Conservation (phyloP, 2,797 vertebrate species). For the Sebastes taczanowskii region DNA sequence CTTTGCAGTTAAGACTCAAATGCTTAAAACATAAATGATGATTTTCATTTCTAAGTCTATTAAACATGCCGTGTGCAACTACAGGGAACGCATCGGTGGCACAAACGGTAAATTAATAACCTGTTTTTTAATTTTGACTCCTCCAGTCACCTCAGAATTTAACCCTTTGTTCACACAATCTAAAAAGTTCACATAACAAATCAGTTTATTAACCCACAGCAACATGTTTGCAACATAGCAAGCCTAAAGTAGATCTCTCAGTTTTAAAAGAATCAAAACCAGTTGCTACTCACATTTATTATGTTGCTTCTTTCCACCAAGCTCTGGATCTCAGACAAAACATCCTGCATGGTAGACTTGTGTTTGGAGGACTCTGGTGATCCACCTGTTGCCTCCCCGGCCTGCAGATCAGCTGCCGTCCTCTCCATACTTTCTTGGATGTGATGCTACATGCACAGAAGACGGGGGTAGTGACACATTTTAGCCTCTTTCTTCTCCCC, state of each 20-base stretch:
- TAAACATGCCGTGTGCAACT: background rate
- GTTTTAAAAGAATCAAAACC: too few relatives aligned
- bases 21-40: background rate
- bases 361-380: background rate
- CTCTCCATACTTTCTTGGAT: slow-evolving; percentile 41
- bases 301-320: slow-evolving; percentile 65
- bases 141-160: background rate
- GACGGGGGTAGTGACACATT: slow-evolving; percentile 45
- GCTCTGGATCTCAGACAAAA: slow-evolving; percentile 65
- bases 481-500: slow-evolving; percentile 2
- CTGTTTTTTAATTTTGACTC: background rate
- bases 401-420: slow-evolving; percentile 1
- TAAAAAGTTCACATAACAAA: background rate
- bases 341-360: slow-evolving; percentile 56
- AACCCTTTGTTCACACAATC: background rate
- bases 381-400: slow-evolving; percentile 23
- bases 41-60: background rate
- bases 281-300: slow-evolving; percentile 72
- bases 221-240: background rate
- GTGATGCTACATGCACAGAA: slow-evolving; percentile 42
- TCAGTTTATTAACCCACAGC: background rate
- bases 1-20: background rate
- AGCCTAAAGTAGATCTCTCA: background rate
- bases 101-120: background rate
- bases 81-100: background rate